A percentile compares a stretch with the other conserved stretches of the same genome.
phyloP scores from a whole-genome alignment of 1,140 invertebrate species.

The Drosophila nigrodunni region DNA sequence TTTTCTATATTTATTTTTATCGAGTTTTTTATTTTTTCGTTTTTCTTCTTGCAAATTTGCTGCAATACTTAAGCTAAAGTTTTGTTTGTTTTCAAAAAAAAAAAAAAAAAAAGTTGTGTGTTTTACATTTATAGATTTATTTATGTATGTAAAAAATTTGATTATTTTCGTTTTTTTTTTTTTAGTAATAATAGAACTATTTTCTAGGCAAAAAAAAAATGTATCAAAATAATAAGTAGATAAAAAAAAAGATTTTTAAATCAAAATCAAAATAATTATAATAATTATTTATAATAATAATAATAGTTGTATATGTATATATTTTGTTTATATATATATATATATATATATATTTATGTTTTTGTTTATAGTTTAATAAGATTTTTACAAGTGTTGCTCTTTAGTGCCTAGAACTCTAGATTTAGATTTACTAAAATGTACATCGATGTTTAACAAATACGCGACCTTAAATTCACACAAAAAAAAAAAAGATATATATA shows the following conservation, averaged over 20 bases:
- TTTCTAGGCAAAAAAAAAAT: conserved; percentile 57
- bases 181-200: conserved; percentile 75
- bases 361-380: conserved; percentile 37
- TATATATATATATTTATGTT: conserved; percentile 14
- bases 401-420: conserved; percentile 51
- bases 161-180: conserved; percentile 68
- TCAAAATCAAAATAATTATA: conserved; percentile 41
- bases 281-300: conserved; percentile 31
- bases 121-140: conserved; percentile 77
- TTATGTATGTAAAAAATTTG: conserved; percentile 82
- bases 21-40: conserved; percentile 13
- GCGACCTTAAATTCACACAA: conserved; percentile 45
- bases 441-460: conserved; percentile 58
- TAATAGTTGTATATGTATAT: conserved; percentile 27
- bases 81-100: conserved; percentile 49
- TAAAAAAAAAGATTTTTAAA: conserved; percentile 38
- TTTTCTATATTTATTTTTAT: conserved; percentile 24
- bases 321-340: background rate
- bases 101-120: conserved; percentile 79
- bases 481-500: conserved; percentile 36
- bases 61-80: conserved; percentile 40
- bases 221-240: conserved; percentile 38
- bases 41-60: conserved; percentile 27
- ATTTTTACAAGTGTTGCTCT: conserved; percentile 56
- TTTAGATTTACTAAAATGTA: conserved; percentile 58